Conservation (phyloP, 2,113 vertebrate species). For the Python bivittatus region DNA sequence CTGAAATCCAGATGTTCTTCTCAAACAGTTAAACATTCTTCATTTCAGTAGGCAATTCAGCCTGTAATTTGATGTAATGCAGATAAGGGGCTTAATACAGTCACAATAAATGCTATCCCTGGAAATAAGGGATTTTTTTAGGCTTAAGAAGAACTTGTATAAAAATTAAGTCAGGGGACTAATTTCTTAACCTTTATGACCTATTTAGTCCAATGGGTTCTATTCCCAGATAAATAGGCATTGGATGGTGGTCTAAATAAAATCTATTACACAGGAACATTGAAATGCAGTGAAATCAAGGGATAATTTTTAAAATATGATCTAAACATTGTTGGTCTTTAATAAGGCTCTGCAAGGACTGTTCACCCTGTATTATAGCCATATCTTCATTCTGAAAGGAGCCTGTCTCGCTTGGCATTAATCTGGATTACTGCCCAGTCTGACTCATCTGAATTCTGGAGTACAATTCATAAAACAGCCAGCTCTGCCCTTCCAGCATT, state of each 20-base stretch:
- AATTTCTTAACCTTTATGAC: not conserved
- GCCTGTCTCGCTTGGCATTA: not conserved
- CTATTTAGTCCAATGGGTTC: not conserved
- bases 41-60: not conserved
- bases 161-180: not conserved
- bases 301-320: not conserved
- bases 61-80: not conserved
- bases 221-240: not conserved
- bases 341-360: not conserved
- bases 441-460: not conserved
- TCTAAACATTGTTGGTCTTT: not conserved
- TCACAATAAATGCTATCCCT: not conserved
- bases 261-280: not conserved
- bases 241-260: not conserved
- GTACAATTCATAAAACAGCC: not conserved
- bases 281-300: not conserved
- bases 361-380: not conserved
- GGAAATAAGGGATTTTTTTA: not conserved
- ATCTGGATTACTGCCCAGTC: not conserved
- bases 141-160: not conserved
- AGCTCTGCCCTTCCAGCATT: not conserved
- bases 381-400: not conserved
- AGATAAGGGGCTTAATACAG: not conserved
- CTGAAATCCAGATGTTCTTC: conserved; percentile 2
- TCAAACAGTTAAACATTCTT: not conserved